Conservation (phyloP, 2,113 vertebrate genomes). For the Macheiramphus alcinus region DNA sequence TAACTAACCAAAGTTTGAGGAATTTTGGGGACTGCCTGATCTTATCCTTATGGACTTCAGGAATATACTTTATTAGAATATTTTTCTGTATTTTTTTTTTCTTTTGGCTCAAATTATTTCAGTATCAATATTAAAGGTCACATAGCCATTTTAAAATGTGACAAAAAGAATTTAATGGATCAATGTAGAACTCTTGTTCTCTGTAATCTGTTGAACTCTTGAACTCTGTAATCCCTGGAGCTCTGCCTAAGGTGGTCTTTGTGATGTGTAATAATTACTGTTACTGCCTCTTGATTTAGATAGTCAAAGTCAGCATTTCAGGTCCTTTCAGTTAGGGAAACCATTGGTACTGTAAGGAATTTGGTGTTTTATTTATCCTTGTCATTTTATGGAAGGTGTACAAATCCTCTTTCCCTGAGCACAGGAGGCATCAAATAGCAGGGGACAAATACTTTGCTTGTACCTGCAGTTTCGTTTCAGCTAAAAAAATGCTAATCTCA, state of each 20-base stretch:
- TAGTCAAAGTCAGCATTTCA: neutral
- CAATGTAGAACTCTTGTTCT: neutral
- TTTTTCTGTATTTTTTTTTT: neutral
- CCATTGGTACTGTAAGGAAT: neutral
- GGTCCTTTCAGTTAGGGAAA: neutral
- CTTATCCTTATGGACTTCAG: neutral
- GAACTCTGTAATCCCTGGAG: neutral
- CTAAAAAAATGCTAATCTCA: neutral
- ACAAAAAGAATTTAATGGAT: neutral
- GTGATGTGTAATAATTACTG: neutral
- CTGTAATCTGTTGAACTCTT: neutral
- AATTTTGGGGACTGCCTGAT: no score
- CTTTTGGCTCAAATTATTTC: neutral
- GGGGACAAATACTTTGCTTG: neutral
- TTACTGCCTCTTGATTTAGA: neutral
- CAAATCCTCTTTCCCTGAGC: neutral
- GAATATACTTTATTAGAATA: neutral
- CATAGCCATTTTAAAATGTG: neutral
- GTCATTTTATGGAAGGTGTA: neutral
- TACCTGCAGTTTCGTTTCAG: neutral
- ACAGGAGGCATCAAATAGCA: neutral
- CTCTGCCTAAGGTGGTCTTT: neutral
- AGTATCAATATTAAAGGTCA: neutral
- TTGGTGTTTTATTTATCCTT: neutral
- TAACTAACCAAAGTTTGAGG: neutral